These are phyloP conservation scores for Lonchura striata DNA, from an alignment of 2,113 vertebrate species.

Conservation along the genomic window DNA sequence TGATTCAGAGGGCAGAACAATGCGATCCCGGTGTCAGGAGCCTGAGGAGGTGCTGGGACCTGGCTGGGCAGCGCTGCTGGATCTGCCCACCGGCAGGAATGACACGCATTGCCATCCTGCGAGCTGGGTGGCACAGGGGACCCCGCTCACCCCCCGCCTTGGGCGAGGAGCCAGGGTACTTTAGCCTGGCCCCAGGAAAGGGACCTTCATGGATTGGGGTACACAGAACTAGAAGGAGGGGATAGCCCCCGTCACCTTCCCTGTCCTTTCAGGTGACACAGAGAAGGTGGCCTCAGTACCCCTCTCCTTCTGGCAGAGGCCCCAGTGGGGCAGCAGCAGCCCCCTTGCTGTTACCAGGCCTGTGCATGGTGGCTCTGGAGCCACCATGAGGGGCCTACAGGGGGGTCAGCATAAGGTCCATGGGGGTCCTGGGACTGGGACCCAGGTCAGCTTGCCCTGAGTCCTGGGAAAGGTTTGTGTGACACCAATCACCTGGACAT, in stretches of 20 bases:
- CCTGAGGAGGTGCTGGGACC: background rate
- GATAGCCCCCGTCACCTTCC: background rate
- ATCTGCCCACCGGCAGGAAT: background rate
- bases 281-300: background rate
- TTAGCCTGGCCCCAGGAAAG: background rate
- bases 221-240: background rate
- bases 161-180: background rate
- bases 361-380: background rate
- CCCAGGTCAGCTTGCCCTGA: background rate
- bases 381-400: rapidly evolving
- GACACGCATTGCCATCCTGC: background rate
- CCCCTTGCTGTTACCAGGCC: background rate
- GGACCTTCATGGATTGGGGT: background rate
- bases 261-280: background rate
- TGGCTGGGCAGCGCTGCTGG: background rate
- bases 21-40: rapidly evolving
- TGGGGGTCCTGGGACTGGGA: background rate
- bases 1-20: background rate
- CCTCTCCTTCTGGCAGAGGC: background rate
- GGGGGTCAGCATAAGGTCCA: background rate
- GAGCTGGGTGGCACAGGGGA: rapidly evolving
- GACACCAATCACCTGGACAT: rapidly evolving
- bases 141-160: rapidly evolving
- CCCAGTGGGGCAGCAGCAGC: background rate
- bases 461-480: background rate